These are phyloP conservation scores for Syngnathus typhle DNA, from an alignment of 2,113 vertebrate genomes.

Conservation along the genomic window DNA sequence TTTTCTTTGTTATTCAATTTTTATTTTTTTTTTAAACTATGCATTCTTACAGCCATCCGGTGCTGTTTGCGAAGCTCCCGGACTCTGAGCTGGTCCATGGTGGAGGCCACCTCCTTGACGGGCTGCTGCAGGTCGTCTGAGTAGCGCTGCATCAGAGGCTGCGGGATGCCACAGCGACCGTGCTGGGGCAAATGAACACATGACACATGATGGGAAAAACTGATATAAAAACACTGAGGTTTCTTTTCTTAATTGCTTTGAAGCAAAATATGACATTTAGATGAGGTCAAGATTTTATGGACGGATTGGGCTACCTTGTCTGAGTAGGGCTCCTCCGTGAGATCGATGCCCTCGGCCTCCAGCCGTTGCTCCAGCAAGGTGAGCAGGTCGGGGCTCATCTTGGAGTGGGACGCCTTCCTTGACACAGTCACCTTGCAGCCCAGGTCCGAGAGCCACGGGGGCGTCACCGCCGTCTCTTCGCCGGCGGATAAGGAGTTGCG, in stretches of 20 bases:
- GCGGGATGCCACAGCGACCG: slow-evolving; percentile 91
- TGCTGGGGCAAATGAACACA: slow-evolving; percentile 65
- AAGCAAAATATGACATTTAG: no score
- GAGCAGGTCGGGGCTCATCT: slow-evolving; percentile 79
- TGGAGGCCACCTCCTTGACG: slow-evolving; percentile 80
- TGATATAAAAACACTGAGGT: neutral
- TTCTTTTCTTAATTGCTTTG: neutral
- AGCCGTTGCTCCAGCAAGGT: slow-evolving; percentile 83
- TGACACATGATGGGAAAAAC: neutral
- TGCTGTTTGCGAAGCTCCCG: slow-evolving; percentile 91
- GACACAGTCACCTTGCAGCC: slow-evolving; percentile 77
- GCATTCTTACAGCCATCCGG: slow-evolving; percentile 89
- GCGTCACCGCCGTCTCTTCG: slow-evolving; percentile 66
- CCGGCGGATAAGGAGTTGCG: slow-evolving; percentile 60
- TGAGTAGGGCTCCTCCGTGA: slow-evolving; percentile 94
- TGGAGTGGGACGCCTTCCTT: slow-evolving; percentile 79
- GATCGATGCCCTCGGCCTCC: slow-evolving; percentile 83
- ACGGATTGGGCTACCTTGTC: slow-evolving; percentile 78
- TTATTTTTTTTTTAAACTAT: no score
- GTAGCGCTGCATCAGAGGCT: slow-evolving; percentile 86
- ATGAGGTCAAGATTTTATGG: no score
- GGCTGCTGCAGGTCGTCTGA: slow-evolving; percentile 85
- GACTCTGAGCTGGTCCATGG: slow-evolving; percentile 88
- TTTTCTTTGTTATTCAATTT: no score
- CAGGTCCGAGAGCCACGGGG: slow-evolving; percentile 84